phyloP scores from a whole-genome alignment of 2,888 invertebrate species.

The Hypercompe scribonia region DNA sequence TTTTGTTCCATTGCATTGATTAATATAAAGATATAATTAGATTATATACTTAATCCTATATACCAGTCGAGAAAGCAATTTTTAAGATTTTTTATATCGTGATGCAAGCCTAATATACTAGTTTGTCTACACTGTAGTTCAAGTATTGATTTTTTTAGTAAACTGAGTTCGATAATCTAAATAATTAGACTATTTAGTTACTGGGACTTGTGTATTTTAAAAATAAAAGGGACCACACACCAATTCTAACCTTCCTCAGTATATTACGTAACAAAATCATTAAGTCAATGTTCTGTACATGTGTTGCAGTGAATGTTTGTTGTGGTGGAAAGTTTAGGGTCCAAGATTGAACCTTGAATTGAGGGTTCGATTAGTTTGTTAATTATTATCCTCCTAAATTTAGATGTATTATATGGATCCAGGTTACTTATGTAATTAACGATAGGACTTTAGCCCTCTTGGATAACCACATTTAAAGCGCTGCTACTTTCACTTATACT shows the following conservation, averaged over 20 bases:
- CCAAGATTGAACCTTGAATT: background rate
- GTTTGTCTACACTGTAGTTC: background rate
- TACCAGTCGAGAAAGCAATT: too few relatives aligned
- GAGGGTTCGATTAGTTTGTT: constrained; percentile 18
- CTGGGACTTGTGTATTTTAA: too few relatives aligned
- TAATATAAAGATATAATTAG: too few relatives aligned
- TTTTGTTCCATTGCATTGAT: background rate
- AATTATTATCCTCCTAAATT: constrained; percentile 5
- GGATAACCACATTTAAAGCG: background rate
- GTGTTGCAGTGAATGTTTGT: constrained; percentile 8
- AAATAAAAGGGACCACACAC: background rate
- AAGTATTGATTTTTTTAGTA: background rate
- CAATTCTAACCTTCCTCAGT: constrained; percentile 5
- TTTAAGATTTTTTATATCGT: too few relatives aligned
- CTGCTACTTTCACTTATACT: too few relatives aligned
- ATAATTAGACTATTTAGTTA: background rate
- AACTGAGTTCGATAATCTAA: background rate
- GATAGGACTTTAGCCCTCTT: background rate
- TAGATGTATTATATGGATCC: background rate
- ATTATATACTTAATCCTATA: too few relatives aligned
- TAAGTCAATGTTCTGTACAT: background rate
- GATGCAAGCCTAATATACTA: too few relatives aligned
- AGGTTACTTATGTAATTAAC: constrained; percentile 2
- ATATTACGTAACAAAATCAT: constrained; percentile 6
- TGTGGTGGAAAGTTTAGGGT: constrained; percentile 2